Evolutionary conservation across 2,797 vertebrate genomes (phyloP).

Genomic region (Tenualosa ilisha): DNA sequence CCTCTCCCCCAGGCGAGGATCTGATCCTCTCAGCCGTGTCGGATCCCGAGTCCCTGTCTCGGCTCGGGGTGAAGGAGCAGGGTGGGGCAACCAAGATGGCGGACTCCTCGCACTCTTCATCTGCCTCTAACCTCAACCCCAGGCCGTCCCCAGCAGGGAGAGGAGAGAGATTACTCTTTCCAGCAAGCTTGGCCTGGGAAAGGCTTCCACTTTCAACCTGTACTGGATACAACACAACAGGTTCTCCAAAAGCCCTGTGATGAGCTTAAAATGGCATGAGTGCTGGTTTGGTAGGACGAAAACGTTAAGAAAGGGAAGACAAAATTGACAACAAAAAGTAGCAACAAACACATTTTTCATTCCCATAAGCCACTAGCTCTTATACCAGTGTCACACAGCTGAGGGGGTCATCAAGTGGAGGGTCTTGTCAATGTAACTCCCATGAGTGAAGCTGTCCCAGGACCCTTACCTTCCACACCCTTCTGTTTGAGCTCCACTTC

Average conservation of each 20-base stretch:
- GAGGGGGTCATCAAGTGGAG: too few species aligned
- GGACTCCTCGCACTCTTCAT: slow-evolving; percentile 33
- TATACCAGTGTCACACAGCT: too few species aligned
- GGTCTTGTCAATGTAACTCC: too few species aligned
- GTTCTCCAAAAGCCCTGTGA: slow-evolving; percentile 50
- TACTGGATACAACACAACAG: slow-evolving; percentile 65
- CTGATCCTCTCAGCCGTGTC: not conserved
- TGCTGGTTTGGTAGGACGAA: not conserved
- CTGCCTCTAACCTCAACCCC: slow-evolving; percentile 30
- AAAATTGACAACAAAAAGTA: not conserved
- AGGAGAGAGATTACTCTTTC: slow-evolving; percentile 41
- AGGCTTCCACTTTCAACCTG: slow-evolving; percentile 51
- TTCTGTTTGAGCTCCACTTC: slow-evolving; percentile 96
- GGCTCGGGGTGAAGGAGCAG: slow-evolving; percentile 40
- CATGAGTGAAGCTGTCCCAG: too few species aligned
- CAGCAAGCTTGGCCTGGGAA: slow-evolving; percentile 50
- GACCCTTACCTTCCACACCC: slow-evolving; percentile 81
- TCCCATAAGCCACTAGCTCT: too few species aligned
- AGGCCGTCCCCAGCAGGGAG: slow-evolving; percentile 19
- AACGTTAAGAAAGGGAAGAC: not conserved
- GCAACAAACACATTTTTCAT: not conserved
- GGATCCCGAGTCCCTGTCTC: slow-evolving; percentile 31
- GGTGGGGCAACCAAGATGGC: slow-evolving; percentile 40
- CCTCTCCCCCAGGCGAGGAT: not conserved
- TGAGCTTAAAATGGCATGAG: slow-evolving; percentile 9